Evolutionary conservation across 1,140 invertebrate species (phyloP), one percentile per base, ranked within the genome.

Genomic region (Mycetomoellerius zeteki): DNA sequence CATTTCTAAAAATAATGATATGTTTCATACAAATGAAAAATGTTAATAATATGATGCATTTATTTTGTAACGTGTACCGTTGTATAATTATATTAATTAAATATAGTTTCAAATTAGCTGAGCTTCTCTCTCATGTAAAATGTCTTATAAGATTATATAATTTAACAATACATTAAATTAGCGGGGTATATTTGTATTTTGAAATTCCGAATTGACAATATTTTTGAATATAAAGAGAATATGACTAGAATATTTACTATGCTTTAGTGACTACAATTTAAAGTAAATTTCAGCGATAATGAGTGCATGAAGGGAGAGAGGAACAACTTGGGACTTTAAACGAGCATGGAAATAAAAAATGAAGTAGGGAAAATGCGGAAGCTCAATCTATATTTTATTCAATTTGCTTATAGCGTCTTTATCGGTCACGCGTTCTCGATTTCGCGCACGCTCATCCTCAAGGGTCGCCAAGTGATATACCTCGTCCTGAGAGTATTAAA

Each of bases 401-500:
- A 58, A 86, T 78, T 50, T 37, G 12, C 78, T 33, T 37, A 24
- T 33, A 65, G 8, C 43, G 33, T 78, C 43, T 85, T 78, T 10
- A 43, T 85, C 30, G 50, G 56, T 54, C 21, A 77, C 50, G 43
- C 47, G 33, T 37, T 78, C 21, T 30, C 43, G 73, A 85, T 78
- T 64, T 85, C 71, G 33, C 58, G 71, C 56, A 30, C 56, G 71
- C 65, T 33, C 54, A 30, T 56, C 27, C 56, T 67, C 72, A 21
- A 77, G 37, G 64, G 30, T 37, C 77, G 50, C 54, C 47, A 62
- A 72, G 75, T 52, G 73, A 76, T 77, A 73, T 80, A 85, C 43
- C 69, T 88, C 82, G 47, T 47, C 37, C 54, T 64, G 75, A 89
- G 87, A 86, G 85, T 86, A 85, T 90, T 89, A 87, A 88, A 92